phyloP scores from a whole-genome alignment of 2,797 vertebrate species.

The Lacerta agilis region DNA sequence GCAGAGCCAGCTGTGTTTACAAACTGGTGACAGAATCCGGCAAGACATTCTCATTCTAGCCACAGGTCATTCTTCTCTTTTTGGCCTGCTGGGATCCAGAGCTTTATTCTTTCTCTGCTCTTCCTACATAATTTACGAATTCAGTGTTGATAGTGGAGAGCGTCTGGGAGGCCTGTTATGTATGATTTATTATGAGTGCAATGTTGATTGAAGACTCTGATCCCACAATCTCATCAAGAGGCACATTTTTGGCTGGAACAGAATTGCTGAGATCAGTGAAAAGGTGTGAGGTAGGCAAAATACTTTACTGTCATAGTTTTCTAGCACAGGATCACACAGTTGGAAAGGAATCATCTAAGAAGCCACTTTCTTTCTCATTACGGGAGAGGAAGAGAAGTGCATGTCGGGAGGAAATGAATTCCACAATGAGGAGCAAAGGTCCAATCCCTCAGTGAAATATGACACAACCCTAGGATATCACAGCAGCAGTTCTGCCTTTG shows the following conservation, averaged over 20 bases:
- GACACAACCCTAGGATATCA: not conserved
- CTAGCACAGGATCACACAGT: not conserved
- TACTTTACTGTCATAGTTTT: not conserved
- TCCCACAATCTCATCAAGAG: slow-evolving; percentile 17
- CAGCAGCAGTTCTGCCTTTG: not conserved
- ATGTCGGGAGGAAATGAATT: not conserved
- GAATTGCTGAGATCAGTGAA: slow-evolving; percentile 8
- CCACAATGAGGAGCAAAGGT: not conserved
- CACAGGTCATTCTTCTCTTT: slow-evolving; percentile 7
- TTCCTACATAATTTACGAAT: slow-evolving; percentile 16
- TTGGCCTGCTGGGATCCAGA: not conserved
- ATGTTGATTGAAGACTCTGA: not conserved
- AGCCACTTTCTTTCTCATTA: not conserved
- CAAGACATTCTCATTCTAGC: not conserved
- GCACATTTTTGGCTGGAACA: slow-evolving; percentile 2
- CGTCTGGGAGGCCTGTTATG: not conserved
- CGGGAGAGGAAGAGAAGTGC: not conserved
- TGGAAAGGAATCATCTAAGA: not conserved
- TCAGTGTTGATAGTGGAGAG: not conserved
- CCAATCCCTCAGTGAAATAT: not conserved
- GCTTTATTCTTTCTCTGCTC: not conserved
- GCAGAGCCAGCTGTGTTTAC: not conserved
- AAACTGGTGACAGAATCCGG: not conserved
- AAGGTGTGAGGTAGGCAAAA: not conserved
- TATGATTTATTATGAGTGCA: slow-evolving; percentile 12